Percentiles rank a stretch among this genome's conserved stretches.
Conservation (phyloP, 2,888 invertebrate species). For the Antheraea yamamai region DNA sequence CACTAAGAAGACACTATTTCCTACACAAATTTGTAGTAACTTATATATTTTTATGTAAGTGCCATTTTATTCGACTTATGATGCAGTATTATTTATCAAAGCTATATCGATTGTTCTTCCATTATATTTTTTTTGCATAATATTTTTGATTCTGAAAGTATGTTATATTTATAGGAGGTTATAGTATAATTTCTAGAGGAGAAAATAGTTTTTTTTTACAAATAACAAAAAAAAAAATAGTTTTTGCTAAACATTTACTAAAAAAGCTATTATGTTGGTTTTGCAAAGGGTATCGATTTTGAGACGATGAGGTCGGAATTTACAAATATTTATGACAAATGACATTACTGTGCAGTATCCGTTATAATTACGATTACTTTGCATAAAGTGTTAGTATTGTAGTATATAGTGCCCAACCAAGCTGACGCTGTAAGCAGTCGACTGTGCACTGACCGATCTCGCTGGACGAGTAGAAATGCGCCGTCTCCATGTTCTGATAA, state of each 20-base stretch:
- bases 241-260: no score
- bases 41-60: neutral
- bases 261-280: no score
- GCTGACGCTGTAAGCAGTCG: neutral
- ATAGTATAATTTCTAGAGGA: no score
- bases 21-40: neutral
- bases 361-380: neutral
- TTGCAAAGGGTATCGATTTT: no score
- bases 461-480: constrained; percentile 70
- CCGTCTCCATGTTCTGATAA: constrained; percentile 63
- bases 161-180: no score
- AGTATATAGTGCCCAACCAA: neutral
- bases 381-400: neutral
- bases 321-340: neutral
- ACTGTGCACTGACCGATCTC: constrained; percentile 68
- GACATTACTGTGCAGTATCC: neutral
- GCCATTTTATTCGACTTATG: neutral
- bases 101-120: no score
- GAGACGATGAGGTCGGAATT: no score
- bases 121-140: neutral
- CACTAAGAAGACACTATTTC: neutral
- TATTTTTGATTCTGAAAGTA: no score
- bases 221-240: no score
- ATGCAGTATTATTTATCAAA: neutral
- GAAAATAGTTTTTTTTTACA: no score